A percentile compares a stretch with the other conserved stretches of the same genome.
These are phyloP conservation scores for Asarcornis scutulata DNA, from an alignment of 2,113 vertebrate genomes.

Conservation along the genomic window DNA sequence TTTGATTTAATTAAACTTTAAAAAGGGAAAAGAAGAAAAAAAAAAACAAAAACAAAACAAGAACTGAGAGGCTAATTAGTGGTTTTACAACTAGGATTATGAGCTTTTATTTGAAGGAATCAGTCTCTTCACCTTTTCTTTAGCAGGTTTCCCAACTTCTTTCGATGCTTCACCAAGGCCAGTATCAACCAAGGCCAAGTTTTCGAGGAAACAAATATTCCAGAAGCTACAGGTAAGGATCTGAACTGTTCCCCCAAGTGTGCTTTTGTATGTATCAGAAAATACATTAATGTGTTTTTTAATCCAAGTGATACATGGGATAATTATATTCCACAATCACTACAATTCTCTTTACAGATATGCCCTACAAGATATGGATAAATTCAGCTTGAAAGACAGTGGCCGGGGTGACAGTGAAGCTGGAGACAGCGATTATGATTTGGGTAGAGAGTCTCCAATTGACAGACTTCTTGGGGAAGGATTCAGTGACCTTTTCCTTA, in stretches of 20 bases:
- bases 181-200: constrained; percentile 97
- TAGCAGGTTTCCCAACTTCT: constrained; percentile 99
- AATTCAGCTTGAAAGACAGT: constrained; percentile 99
- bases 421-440: constrained; percentile 97
- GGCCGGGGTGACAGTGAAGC: constrained; percentile 97
- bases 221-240: constrained; percentile 95
- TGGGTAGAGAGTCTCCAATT: constrained; percentile 95
- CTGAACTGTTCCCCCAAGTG: not conserved
- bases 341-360: constrained; percentile 81
- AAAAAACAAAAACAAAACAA: not conserved
- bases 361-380: constrained; percentile 98
- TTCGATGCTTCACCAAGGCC: constrained; percentile 98
- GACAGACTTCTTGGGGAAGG: constrained; percentile 95
- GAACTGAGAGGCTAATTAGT: not conserved
- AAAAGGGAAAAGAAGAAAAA: not conserved
- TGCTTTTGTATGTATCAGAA: not conserved
- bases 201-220: constrained; percentile 99
- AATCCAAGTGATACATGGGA: not conserved
- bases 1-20: constrained; percentile 10
- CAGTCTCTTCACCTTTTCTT: constrained; percentile 70
- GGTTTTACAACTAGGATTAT: not conserved
- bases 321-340: not conserved
- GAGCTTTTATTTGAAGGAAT: constrained; percentile 51
- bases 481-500: constrained; percentile 93
- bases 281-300: not conserved